Evolutionary conservation across 2,113 vertebrate species (phyloP), one percentile per base, ranked within the genome.

Genomic region (Leptodactylus fuscus): DNA sequence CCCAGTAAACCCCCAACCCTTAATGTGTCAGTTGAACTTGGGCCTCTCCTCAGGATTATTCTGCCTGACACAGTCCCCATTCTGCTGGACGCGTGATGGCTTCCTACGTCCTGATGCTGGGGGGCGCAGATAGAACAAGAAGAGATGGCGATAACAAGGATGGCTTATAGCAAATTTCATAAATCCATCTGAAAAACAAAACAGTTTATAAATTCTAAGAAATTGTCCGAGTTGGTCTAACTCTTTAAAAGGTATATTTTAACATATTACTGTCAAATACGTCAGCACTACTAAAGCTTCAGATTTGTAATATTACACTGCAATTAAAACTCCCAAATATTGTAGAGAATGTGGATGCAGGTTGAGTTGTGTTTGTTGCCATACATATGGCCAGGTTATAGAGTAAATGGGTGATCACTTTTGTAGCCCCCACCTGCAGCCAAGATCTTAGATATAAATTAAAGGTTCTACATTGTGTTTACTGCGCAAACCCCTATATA

Each of bases 101-200:
- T 86, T 86, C 34, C 27, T 69, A 49, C 84, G 84, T 18, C 74
- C 83, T 20, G 84, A 55, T 58, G 84, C 77, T 34, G 84, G 84
- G 4, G 84, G 84, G 36, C 84, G 84, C 36, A 86, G 36, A 53
- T 73, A 86, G 36, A 86, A 86, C 49, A 86, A 69, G 36, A 86
- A 86, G 65, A 86, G 84, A 27, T 86, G 84, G 44, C 76, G 84
- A 27, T 86, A 86, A 73, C 84, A 81, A 36, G 77, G 84, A 53
- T 86, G 84, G 34, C 48, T 78, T 22, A 86, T 32, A 29, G 84
- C 84, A 80, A 86, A 86, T 16, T 53, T 3, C 36, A 86, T 27
- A 48, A 86, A 86, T 81, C 67, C 84, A 80, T 86, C 84, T 86
- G 27, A 27, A 62, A 71, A 86, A 32, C 48, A 58, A 49, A 32